Base-by-base conservation (phyloP, 1,140 invertebrate genomes). In the Drosophila navojoa region DNA sequence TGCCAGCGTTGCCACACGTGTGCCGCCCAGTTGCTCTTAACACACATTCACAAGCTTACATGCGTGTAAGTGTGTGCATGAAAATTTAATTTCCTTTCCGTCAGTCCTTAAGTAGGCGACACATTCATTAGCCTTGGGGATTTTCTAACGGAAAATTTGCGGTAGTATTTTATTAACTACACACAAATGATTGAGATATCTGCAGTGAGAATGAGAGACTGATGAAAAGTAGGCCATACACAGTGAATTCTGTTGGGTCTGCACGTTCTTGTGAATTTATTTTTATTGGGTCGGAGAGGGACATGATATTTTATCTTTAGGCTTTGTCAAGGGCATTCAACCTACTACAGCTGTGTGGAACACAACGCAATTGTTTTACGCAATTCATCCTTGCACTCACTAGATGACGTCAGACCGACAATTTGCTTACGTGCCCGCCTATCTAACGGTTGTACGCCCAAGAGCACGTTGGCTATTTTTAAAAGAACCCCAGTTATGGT, bases 371-470 rank as follows among this genome's bases (percentile, higher is more conserved):
- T 29, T 4, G 35, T 50, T 32, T 64, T 52, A 13, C 19, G 11
- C 50, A 49, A 61, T 69, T 63, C 57, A 61, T 73, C 71, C 57
- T 72, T 67, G 47, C 40, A 27, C 32, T 45, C 35, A 47, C 47
- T 32, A 38, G 77, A 55, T 82, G 79, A 82, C 79, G 66, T 84
- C 80, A 84, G 47, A 55, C 10, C 80, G 79, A 54, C 38, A 13
- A 32, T 2, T 32, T 13, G 59, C 19, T 1, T 19, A 32, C 25
- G 38, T 32, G 52, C 52, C 35, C 15, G 15, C 52, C 15, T 13
- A 11, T 4, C 40, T 19, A 6, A 11, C 10, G 35, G 52, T n/a
- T 54, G 9, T 54, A 9, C 27, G 29, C 40, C 40, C 25, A 49
- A 53, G 19, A 76, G 72, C 53, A 62, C 71, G 15, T 57, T 44